phyloP scores from a whole-genome alignment of 2,113 vertebrate genomes.

The Ceyx margarethae region DNA sequence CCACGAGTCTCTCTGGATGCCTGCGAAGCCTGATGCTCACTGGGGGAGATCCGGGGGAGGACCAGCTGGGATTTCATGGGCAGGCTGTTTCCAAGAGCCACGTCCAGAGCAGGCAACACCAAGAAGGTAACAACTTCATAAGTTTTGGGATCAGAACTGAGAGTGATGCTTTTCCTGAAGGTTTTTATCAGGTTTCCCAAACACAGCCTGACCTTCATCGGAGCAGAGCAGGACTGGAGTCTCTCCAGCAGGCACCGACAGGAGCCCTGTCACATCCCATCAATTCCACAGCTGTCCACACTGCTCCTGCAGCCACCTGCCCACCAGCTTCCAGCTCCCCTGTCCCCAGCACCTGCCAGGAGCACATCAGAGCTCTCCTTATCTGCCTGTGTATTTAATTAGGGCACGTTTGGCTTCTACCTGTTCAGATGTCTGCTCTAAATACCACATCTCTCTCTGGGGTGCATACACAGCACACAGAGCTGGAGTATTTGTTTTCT shows the following conservation, averaged over 20 bases:
- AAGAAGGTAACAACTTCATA: background rate
- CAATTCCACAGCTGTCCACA: background rate
- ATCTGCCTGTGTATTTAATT: background rate
- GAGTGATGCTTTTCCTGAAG: background rate
- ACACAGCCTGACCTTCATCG: background rate
- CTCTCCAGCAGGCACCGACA: background rate
- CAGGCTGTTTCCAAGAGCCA: background rate
- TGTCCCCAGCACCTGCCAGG: background rate
- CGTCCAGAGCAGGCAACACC: accelerated
- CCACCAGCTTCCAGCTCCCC: accelerated
- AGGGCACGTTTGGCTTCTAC: background rate
- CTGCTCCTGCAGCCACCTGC: accelerated
- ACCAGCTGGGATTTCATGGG: accelerated
- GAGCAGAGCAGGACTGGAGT: background rate
- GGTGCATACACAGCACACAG: background rate
- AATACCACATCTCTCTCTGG: background rate
- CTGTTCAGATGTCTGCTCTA: background rate
- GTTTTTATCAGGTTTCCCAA: background rate
- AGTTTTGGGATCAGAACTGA: background rate
- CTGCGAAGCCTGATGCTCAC: background rate
- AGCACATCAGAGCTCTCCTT: background rate
- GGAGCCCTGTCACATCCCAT: accelerated
- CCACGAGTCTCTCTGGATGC: background rate
- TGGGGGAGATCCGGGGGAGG: accelerated
- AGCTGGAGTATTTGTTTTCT: background rate